These are phyloP conservation scores for Clunio marinus DNA, from an alignment of 2,888 invertebrate genomes.

Conservation along the genomic window DNA sequence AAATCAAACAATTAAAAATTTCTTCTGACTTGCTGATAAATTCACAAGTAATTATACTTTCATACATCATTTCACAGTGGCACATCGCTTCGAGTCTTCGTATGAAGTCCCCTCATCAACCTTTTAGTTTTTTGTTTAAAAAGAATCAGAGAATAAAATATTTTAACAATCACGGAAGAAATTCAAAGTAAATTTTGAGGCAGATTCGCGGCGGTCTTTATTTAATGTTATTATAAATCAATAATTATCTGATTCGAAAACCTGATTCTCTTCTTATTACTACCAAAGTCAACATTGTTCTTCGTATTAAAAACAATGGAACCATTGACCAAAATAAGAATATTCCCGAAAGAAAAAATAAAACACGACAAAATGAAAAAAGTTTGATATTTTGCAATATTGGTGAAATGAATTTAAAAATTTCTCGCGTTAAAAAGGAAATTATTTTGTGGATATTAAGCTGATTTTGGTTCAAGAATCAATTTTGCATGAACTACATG, in stretches of 20 bases:
- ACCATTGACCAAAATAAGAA: not conserved
- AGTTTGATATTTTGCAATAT: too few species aligned
- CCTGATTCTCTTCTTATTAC: not conserved
- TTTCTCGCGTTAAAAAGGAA: too few species aligned
- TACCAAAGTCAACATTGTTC: not conserved
- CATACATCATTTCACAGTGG: slow-evolving; percentile 28
- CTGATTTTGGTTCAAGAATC: not conserved
- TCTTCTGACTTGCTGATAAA: slow-evolving; percentile 31
- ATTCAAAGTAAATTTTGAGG: not conserved
- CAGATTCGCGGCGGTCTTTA: slow-evolving; percentile 5
- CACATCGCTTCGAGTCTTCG: too few species aligned
- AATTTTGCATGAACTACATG: slow-evolving; percentile 6
- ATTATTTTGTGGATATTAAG: too few species aligned
- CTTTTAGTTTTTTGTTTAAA: not conserved
- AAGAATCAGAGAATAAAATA: not conserved
- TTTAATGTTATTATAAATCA: slow-evolving; percentile 8
- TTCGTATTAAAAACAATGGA: not conserved
- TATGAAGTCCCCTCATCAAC: slow-evolving; percentile 8
- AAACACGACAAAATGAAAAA: too few species aligned
- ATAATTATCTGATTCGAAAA: not conserved
- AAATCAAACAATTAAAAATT: slow-evolving; percentile 32
- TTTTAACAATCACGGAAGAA: not conserved
- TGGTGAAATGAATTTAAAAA: too few species aligned
- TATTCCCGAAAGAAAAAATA: too few species aligned
- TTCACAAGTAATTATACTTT: slow-evolving; percentile 33